These are phyloP conservation scores for Sebastes itinus DNA, from an alignment of 2,797 vertebrate species.

Conservation along the genomic window DNA sequence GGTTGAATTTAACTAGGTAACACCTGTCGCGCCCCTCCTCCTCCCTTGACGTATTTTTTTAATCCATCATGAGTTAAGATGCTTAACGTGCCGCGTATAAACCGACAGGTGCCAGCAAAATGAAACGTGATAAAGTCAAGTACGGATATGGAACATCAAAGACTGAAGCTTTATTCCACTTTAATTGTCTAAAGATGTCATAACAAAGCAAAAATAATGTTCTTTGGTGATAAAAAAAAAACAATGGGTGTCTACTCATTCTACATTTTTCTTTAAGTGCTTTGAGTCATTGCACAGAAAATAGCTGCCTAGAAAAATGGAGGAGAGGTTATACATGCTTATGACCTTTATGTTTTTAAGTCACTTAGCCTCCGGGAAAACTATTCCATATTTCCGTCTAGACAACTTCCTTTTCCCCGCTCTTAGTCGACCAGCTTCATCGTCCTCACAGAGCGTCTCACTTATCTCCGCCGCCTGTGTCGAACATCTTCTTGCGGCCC, in stretches of 20 bases:
- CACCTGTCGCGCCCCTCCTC: slow-evolving; percentile 43
- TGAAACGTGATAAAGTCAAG: slow-evolving; percentile 60
- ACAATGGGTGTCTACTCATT: neutral
- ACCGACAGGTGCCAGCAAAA: slow-evolving; percentile 24
- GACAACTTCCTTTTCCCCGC: neutral
- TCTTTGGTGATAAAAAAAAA: slow-evolving; percentile 31
- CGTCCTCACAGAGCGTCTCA: slow-evolving; percentile 40
- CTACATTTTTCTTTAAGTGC: slow-evolving; percentile 23
- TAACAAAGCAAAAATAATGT: slow-evolving; percentile 51
- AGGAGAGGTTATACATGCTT: neutral
- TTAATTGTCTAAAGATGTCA: slow-evolving; percentile 34
- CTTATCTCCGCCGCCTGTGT: slow-evolving; percentile 79
- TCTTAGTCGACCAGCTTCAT: neutral
- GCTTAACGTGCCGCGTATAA: slow-evolving; percentile 22
- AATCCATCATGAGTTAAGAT: slow-evolving; percentile 42
- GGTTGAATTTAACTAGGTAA: neutral
- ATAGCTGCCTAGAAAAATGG: slow-evolving; percentile 4
- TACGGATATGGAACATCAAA: slow-evolving; percentile 32
- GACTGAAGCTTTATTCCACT: slow-evolving; percentile 42
- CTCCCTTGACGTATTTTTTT: slow-evolving; percentile 23
- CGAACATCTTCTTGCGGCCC: slow-evolving; percentile 88
- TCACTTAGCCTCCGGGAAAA: neutral
- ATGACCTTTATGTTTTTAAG: neutral
- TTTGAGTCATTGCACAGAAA: slow-evolving; percentile 40
- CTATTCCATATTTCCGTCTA: slow-evolving; percentile 10